Evolutionary conservation across 2,888 invertebrate genomes (phyloP), one percentile per base, ranked within the genome.

Genomic region (Tethea ocularis): DNA sequence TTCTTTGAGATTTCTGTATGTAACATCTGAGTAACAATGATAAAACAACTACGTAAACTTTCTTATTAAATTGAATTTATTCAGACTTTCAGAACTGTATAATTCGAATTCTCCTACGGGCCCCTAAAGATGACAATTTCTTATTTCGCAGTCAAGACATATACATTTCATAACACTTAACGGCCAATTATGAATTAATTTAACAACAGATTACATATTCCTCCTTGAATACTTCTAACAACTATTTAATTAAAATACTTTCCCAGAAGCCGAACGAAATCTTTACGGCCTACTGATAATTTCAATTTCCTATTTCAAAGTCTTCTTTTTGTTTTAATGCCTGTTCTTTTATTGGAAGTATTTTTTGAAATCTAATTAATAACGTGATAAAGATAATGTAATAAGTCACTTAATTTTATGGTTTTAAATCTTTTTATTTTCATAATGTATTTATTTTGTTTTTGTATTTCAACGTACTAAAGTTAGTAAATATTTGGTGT

Each of bases 211-310:
- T 89, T 86, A 90, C 87, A 89, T 89, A 87, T 86, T 87, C 84
- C 81, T 83, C 68, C 67, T 76, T 74, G 84, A 84, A 87, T 85
- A 83, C 82, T 87, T 85, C 74, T 78, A 73, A 77, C 75, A 88
- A 88, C 82, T 89, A 89, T 87, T 86, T 89, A 89, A 91, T 91
- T 90, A 87, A 89, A 89, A 89, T 89, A 88, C 85, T 88, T 89
- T 81, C 65, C 69, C 66, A 68, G 74, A 75, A 78, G 76, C 80
- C 78, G 80, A 83, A 83, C 78, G 77, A 83, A 84, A 80, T 83
- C 72, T 82, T 82, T 72, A 78, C 79, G 75, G 79, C 71, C 76
- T 77, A 78, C 75, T 83, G 83, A 87, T 87, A 81, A 84, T 84
- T 86, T 82, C 71, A 82, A 82, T 84, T 83, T 84, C 72, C 77